Evolutionary conservation across 2,113 vertebrate species (phyloP).

Genomic region (Telmatochromis sp.): DNA sequence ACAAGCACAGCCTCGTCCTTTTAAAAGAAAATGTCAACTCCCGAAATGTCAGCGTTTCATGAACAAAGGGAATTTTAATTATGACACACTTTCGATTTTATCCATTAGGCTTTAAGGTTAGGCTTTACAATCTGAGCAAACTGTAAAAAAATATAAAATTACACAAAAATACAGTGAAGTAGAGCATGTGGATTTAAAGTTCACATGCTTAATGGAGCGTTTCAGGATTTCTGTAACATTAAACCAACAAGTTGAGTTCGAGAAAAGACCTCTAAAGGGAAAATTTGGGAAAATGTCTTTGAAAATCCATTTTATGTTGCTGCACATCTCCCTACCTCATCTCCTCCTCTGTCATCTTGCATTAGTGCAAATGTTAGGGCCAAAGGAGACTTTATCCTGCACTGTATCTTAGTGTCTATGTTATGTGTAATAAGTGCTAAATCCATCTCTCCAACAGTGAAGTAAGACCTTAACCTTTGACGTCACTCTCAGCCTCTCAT

Average conservation of each 20-base stretch:
- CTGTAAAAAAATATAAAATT: neutral
- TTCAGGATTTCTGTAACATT: neutral
- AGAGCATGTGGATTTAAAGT: neutral
- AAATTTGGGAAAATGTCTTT: neutral
- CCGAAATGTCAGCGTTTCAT: neutral
- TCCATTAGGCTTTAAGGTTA: neutral
- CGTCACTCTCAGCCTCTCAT: neutral
- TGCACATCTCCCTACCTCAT: neutral
- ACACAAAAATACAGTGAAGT: neutral
- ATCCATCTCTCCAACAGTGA: neutral
- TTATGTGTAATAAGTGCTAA: neutral
- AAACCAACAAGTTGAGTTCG: neutral
- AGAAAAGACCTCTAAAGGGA: neutral
- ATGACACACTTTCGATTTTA: neutral
- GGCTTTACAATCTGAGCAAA: neutral
- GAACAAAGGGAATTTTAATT: neutral
- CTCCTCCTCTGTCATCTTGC: neutral
- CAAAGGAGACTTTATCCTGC: neutral
- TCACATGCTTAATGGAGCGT: neutral
- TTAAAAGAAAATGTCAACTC: neutral
- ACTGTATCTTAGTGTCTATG: neutral
- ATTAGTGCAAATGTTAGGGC: neutral
- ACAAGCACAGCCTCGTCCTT: neutral
- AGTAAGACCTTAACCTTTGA: slow-evolving; percentile 8
- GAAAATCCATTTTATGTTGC: neutral